phyloP scores from a whole-genome alignment of 2,888 invertebrate genomes.

The Anodontia alba region DNA sequence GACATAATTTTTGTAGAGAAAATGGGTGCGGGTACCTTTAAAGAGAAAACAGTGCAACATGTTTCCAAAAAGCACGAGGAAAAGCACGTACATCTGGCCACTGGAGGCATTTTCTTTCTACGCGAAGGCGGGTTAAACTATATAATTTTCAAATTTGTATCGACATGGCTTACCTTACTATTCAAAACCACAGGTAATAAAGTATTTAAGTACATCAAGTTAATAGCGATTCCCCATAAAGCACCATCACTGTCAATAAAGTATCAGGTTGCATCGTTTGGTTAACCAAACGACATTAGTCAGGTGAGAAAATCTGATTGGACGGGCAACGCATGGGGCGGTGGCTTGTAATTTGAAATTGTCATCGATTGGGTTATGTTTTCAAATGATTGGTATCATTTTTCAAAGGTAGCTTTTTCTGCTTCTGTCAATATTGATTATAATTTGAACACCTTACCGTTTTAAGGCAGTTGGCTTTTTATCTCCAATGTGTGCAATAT shows the following conservation, averaged over 20 bases:
- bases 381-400: slow-evolving; percentile 15
- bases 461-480: slow-evolving; percentile 10
- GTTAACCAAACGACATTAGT: neutral
- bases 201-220: slow-evolving; percentile 2
- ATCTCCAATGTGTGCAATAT: neutral
- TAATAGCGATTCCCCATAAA: slow-evolving; percentile 6
- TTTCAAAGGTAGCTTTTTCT: slow-evolving; percentile 33
- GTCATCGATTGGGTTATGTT: neutral
- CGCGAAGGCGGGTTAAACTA: neutral
- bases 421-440: slow-evolving; percentile 36
- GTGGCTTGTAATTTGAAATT: neutral
- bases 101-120: neutral
- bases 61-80: too few relatives aligned
- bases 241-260: slow-evolving; percentile 12
- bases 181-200: neutral
- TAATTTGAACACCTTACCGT: slow-evolving; percentile 35
- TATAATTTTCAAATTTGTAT: slow-evolving; percentile 7
- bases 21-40: too few relatives aligned
- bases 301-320: neutral
- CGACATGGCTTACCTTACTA: neutral
- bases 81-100: too few relatives aligned
- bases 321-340: neutral
- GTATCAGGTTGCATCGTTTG: neutral
- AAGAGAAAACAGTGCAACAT: too few relatives aligned
- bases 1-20: too few relatives aligned